Percentiles rank a stretch among this genome's conserved stretches.
phyloP scores from a whole-genome alignment of 2,113 vertebrate species.

The Pelodiscus sinensis region DNA sequence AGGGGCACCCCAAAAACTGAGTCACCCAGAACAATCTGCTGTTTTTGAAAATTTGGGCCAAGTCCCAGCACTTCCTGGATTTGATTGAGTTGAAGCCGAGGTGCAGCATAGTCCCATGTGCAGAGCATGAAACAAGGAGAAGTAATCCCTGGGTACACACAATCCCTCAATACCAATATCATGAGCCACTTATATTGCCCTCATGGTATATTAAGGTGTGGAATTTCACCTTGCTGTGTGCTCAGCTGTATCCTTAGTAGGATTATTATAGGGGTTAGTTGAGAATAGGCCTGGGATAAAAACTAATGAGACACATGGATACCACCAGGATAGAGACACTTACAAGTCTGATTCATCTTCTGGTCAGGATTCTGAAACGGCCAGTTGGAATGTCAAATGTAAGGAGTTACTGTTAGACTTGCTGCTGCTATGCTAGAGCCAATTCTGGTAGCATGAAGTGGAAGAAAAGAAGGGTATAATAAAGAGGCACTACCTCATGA shows the following conservation, averaged over 20 bases:
- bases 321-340: neutral
- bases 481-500: neutral
- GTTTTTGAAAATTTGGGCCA: neutral
- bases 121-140: neutral
- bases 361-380: neutral
- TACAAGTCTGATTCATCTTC: neutral
- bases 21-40: neutral
- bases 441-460: neutral
- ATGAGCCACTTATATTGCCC: neutral
- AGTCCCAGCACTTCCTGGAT: neutral
- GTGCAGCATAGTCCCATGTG: neutral
- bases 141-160: neutral
- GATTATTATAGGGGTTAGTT: neutral
- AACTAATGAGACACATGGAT: neutral
- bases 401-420: neutral
- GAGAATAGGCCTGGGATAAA: neutral
- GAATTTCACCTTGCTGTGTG: neutral
- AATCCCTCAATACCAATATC: neutral
- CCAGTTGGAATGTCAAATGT: neutral
- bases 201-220: neutral
- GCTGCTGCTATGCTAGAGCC: neutral
- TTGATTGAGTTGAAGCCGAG: accelerated
- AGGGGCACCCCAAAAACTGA: neutral
- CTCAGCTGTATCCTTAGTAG: neutral
- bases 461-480: neutral